These are phyloP conservation scores for Premnoplex brunnescens DNA, from an alignment of 2,797 vertebrate genomes.

Conservation along the genomic window DNA sequence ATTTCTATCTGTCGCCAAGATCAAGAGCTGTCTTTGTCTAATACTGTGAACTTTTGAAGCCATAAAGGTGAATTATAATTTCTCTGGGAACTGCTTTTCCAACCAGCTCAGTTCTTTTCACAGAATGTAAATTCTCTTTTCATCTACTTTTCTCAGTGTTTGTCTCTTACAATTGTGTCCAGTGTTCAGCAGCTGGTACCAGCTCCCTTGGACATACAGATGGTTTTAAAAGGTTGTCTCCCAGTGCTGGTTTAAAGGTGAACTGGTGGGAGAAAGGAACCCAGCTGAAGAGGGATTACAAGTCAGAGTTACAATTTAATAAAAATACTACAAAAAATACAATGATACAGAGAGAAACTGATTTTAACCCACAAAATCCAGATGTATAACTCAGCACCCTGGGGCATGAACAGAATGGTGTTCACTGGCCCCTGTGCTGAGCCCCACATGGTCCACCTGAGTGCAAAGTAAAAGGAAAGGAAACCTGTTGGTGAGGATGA, in stretches of 20 bases:
- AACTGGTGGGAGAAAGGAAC: too few species aligned
- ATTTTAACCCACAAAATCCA: too few species aligned
- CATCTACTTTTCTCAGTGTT: background rate
- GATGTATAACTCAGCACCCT: too few species aligned
- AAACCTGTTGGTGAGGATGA: too few species aligned
- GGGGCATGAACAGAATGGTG: too few species aligned
- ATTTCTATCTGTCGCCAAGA: background rate
- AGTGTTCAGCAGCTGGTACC: background rate
- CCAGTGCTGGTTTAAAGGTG: background rate
- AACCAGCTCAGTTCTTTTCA: background rate
- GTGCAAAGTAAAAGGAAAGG: too few species aligned
- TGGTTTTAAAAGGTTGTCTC: background rate
- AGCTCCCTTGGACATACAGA: background rate
- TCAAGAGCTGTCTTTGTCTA: background rate
- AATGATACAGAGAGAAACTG: too few species aligned
- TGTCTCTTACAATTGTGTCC: background rate
- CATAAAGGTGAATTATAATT: background rate
- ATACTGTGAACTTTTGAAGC: background rate
- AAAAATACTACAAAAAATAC: too few species aligned
- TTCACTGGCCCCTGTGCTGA: too few species aligned
- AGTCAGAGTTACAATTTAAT: too few species aligned
- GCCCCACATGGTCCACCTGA: too few species aligned
- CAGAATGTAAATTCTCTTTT: background rate
- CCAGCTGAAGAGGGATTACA: too few species aligned
- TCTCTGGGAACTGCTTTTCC: background rate